These are phyloP conservation scores for Cinclus mexicanus DNA, from an alignment of 2,113 vertebrate species.

Conservation along the genomic window DNA sequence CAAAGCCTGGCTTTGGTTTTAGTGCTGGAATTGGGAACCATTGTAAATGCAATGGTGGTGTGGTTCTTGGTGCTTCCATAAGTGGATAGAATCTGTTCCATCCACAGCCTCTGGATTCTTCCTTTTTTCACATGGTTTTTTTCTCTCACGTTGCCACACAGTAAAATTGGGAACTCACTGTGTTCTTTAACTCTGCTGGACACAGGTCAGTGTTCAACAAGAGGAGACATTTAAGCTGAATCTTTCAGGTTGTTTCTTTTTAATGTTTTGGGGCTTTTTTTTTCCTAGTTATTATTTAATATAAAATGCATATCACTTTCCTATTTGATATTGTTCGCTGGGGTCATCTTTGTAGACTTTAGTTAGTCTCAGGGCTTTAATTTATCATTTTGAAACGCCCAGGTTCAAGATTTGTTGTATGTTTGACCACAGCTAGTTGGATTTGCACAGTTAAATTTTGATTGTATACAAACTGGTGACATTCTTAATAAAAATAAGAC, in stretches of 20 bases:
- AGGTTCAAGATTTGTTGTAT: slow-evolving; percentile 2
- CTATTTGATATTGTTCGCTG: neutral
- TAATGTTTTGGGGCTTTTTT: neutral
- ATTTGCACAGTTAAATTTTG: slow-evolving; percentile 5
- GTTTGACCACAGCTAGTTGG: slow-evolving; percentile 26
- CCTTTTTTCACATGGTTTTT: neutral
- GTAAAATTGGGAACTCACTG: neutral
- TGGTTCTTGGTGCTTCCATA: neutral
- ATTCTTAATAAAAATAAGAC: slow-evolving; percentile 62
- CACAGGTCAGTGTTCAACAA: neutral
- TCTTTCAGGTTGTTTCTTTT: neutral
- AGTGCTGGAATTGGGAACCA: neutral
- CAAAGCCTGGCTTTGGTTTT: slow-evolving; percentile 23
- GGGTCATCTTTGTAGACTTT: neutral
- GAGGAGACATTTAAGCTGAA: neutral
- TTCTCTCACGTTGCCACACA: neutral
- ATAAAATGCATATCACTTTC: neutral
- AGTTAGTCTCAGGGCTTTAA: slow-evolving; percentile 25
- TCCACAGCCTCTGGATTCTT: slow-evolving; percentile 1
- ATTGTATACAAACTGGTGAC: slow-evolving; percentile 28
- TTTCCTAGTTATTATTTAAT: neutral
- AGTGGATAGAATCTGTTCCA: neutral
- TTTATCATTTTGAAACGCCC: neutral
- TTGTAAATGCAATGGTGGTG: neutral
- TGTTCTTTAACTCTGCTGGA: neutral